Conservation (phyloP, 1,140 invertebrate species). For the Habropoda laboriosa region DNA sequence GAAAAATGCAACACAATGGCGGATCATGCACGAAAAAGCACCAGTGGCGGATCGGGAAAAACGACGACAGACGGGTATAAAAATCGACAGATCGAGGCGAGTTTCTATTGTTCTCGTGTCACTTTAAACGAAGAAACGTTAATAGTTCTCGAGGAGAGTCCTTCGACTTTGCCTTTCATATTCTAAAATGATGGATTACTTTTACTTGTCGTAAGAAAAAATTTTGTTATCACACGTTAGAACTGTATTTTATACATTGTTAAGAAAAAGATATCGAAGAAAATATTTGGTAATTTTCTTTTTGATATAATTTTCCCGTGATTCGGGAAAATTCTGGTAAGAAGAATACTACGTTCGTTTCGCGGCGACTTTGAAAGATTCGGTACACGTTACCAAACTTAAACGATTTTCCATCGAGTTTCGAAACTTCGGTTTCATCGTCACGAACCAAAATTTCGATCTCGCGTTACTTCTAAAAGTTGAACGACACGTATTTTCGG, state of each 20-base stretch:
- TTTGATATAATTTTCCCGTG: neutral
- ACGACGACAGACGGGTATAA: neutral
- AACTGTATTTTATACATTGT: too few species aligned
- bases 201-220: neutral
- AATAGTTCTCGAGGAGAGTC: too few species aligned
- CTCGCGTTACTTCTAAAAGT: neutral
- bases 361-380: neutral
- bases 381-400: neutral
- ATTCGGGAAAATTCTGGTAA: neutral
- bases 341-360: neutral
- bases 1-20: conserved; percentile 32
- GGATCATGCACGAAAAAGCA: conserved; percentile 1
- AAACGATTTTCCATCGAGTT: neutral
- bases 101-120: conserved; percentile 5
- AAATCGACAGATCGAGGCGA: conserved; percentile 14
- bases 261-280: too few species aligned
- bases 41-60: neutral
- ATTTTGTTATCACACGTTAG: too few species aligned
- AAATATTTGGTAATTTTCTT: neutral
- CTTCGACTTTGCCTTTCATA: neutral
- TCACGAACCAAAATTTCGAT: neutral
- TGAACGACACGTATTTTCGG: too few species aligned
- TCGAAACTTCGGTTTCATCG: neutral
- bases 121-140: neutral
- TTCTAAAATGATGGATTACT: neutral